Conservation (phyloP, 2,888 invertebrate genomes). For the Merodon equestris region DNA sequence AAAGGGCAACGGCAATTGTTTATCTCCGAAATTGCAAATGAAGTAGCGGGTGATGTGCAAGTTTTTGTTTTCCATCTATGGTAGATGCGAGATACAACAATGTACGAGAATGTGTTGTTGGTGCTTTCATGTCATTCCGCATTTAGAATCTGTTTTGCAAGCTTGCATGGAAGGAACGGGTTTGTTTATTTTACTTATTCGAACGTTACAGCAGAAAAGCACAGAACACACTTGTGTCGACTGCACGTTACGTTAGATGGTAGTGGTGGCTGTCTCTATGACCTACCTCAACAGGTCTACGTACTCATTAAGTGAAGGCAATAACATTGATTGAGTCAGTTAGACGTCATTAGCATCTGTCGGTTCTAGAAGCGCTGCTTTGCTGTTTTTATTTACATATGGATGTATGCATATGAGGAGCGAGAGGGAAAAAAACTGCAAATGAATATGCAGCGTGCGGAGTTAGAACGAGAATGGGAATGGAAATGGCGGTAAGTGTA, state of each 20-base stretch:
- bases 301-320: slow-evolving; percentile 63
- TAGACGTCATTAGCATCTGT: slow-evolving; percentile 65
- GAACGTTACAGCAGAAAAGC: slow-evolving; percentile 6
- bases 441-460: slow-evolving; percentile 36
- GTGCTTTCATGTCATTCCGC: slow-evolving; percentile 52
- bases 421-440: slow-evolving; percentile 19
- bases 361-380: slow-evolving; percentile 34
- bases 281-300: slow-evolving; percentile 68
- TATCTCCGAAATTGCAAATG: slow-evolving; percentile 52
- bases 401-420: neutral
- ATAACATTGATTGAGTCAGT: slow-evolving; percentile 57
- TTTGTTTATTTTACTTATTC: slow-evolving; percentile 43
- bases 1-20: slow-evolving; percentile 47
- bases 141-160: slow-evolving; percentile 63
- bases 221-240: neutral
- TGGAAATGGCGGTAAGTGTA: neutral
- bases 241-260: neutral
- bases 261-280: slow-evolving; percentile 26
- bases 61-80: slow-evolving; percentile 35
- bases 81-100: neutral
- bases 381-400: slow-evolving; percentile 28
- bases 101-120: slow-evolving; percentile 15
- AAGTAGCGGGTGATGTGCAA: slow-evolving; percentile 53
- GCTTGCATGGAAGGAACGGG: slow-evolving; percentile 35
- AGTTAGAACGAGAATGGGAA: slow-evolving; percentile 21